Conservation (phyloP, 2,113 vertebrate species). For the Tor tambroides region DNA sequence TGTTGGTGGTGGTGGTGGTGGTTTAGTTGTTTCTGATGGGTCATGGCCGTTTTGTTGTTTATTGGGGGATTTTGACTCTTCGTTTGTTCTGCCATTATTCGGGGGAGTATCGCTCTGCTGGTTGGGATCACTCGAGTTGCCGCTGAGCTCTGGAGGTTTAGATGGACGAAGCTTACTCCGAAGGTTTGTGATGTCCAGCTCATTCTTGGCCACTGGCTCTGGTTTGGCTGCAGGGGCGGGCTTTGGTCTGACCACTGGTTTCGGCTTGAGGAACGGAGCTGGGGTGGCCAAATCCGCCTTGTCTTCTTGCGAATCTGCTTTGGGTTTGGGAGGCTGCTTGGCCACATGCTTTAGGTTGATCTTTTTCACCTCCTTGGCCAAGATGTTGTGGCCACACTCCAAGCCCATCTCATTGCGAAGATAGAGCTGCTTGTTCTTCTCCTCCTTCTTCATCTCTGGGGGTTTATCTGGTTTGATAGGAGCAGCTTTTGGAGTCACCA, state of each 20-base stretch:
- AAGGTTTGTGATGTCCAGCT: slow-evolving; percentile 90
- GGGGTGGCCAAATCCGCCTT: slow-evolving; percentile 78
- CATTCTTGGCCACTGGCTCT: slow-evolving; percentile 82
- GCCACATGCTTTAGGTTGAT: slow-evolving; percentile 92
- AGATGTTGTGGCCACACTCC: slow-evolving; percentile 93
- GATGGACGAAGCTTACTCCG: slow-evolving; percentile 93
- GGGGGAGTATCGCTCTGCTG: slow-evolving; percentile 55
- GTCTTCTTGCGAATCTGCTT: slow-evolving; percentile 83
- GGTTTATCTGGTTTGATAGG: slow-evolving; percentile 81
- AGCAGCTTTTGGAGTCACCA: slow-evolving; percentile 79
- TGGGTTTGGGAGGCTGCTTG: slow-evolving; percentile 85
- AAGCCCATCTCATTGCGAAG: slow-evolving; percentile 95
- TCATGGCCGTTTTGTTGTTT: slow-evolving; percentile 80
- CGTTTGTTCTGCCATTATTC: slow-evolving; percentile 62
- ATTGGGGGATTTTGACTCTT: slow-evolving; percentile 73
- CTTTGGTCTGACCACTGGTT: slow-evolving; percentile 89
- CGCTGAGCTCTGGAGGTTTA: slow-evolving; percentile 79
- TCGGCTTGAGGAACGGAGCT: slow-evolving; percentile 85
- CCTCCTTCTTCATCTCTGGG: slow-evolving; percentile 85
- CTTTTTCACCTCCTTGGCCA: slow-evolving; percentile 94
- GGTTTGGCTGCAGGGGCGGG: slow-evolving; percentile 80
- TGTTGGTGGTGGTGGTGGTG: slow-evolving; percentile 48
- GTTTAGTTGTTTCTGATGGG: slow-evolving; percentile 65
- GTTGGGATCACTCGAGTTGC: slow-evolving; percentile 64
- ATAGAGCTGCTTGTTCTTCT: slow-evolving; percentile 88